Conservation (phyloP, 1,140 invertebrate species). For the Temnothorax longispinosus region DNA sequence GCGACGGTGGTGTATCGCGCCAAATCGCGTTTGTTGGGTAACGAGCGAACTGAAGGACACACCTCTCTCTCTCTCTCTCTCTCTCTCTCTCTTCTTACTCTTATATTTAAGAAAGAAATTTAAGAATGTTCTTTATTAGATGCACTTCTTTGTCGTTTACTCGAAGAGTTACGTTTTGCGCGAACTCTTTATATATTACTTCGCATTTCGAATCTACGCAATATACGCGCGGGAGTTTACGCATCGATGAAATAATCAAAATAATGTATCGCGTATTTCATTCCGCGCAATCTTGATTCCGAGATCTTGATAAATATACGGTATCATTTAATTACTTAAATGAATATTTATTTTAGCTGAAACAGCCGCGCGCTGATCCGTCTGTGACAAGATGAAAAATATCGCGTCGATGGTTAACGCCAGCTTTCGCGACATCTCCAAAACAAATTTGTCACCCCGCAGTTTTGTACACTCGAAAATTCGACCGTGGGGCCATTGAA, state of each 20-base stretch:
- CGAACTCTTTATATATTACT: background rate
- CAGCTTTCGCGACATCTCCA: background rate
- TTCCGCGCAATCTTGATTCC: background rate
- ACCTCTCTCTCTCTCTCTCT: background rate
- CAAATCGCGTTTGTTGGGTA: constrained; percentile 17
- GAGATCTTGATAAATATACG: background rate
- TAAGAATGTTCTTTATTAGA: background rate
- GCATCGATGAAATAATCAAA: background rate
- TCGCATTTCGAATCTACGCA: background rate
- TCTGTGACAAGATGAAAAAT: background rate
- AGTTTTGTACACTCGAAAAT: background rate
- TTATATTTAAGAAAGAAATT: background rate
- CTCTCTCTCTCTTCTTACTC: background rate
- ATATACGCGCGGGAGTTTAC: background rate
- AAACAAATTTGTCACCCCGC: background rate
- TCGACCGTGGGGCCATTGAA: background rate
- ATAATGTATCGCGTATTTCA: background rate
- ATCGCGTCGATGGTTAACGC: background rate
- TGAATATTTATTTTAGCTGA: background rate
- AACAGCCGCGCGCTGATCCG: background rate
- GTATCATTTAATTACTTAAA: background rate
- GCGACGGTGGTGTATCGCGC: background rate
- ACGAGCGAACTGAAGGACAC: background rate
- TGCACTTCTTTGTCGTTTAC: background rate
- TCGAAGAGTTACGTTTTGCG: background rate